Evolutionary conservation across 2,113 vertebrate species (phyloP), one percentile per base, ranked within the genome.

Genomic region (Galeopterus variegatus): DNA sequence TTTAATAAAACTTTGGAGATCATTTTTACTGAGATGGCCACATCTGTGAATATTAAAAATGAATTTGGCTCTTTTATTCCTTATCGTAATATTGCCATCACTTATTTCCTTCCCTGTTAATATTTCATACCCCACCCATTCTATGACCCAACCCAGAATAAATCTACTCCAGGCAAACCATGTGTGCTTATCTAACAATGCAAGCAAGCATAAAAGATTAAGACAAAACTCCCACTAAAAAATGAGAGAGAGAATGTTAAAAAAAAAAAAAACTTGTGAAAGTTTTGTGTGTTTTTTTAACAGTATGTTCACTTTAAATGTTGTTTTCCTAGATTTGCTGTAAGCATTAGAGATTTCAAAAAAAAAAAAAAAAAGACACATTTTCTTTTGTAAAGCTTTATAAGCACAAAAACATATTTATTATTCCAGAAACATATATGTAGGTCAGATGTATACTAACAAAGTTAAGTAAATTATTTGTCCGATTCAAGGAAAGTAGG

Each of bases 91-190:
- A 77, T 58, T 94, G 67, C n/a, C 62, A 88, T 79, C 56, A 93
- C 45, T 96, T 93, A 80, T 56, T 96, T 96, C 52, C 70, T 94
- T 94, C 69, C 64, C 54, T 86, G 26, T 96, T 85, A 95, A 92
- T 95, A 84, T 96, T 92, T 97, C 87, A 76, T 92, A 87, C 50
- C 12, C 87, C 84, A 88, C 83, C 60, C 77, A 90, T 75, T 93
- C 77, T 95, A 60, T 50, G 67, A 96, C 9, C 50, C 64, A 90
- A 86, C 62, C 45, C 72, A 87, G 56, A 96, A 56, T 73, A 73
- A 92, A 95, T 93, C 31, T 84, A 65, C 50, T 86, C 70, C 65
- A 95, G 36, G 45, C 50, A 90, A 92, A 75, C 24, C 14, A 54
- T 31, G 19, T 91, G 36, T 65, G 75, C 92, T 94, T 96, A 81